Evolutionary conservation across 2,888 invertebrate species (phyloP).

Genomic region (Acanthococcus lagerstroemiae): DNA sequence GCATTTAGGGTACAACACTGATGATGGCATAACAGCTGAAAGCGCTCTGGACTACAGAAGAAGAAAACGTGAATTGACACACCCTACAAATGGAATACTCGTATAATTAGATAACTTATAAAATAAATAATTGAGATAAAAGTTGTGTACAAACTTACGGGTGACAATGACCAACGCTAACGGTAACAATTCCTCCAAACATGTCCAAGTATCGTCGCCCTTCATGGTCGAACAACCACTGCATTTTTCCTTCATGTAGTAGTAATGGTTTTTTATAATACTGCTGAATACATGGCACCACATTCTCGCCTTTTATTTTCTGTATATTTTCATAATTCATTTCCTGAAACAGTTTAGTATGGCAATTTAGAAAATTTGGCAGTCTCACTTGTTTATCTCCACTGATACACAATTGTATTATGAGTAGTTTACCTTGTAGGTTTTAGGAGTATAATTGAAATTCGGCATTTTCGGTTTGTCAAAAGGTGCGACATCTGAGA

Average conservation of each 20-base stretch:
- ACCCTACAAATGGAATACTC: too few species aligned
- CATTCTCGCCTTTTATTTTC: conserved; percentile 50
- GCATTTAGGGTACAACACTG: too few species aligned
- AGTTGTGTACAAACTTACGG: conserved; percentile 60
- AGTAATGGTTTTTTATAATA: conserved; percentile 75
- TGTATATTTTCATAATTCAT: conserved; percentile 51
- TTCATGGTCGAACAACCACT: conserved; percentile 81
- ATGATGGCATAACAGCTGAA: too few species aligned
- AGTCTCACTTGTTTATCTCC: not conserved
- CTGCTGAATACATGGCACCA: conserved; percentile 61
- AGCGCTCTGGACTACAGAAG: too few species aligned
- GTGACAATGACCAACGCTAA: conserved; percentile 95
- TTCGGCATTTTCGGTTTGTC: conserved; percentile 24
- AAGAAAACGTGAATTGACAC: too few species aligned
- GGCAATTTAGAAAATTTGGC: not conserved
- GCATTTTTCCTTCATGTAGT: conserved; percentile 77
- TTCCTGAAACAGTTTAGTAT: conserved; percentile 43
- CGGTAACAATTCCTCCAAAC: conserved; percentile 93
- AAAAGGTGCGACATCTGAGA: too few species aligned
- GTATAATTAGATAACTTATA: too few species aligned
- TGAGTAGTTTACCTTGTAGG: conserved; percentile 9
- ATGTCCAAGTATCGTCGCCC: conserved; percentile 86
- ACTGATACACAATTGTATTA: not conserved
- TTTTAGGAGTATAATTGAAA: conserved; percentile 13
- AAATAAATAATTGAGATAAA: too few species aligned